Evolutionary conservation across 2,113 vertebrate species (phyloP).

Genomic region (Zosterops lateralis): DNA sequence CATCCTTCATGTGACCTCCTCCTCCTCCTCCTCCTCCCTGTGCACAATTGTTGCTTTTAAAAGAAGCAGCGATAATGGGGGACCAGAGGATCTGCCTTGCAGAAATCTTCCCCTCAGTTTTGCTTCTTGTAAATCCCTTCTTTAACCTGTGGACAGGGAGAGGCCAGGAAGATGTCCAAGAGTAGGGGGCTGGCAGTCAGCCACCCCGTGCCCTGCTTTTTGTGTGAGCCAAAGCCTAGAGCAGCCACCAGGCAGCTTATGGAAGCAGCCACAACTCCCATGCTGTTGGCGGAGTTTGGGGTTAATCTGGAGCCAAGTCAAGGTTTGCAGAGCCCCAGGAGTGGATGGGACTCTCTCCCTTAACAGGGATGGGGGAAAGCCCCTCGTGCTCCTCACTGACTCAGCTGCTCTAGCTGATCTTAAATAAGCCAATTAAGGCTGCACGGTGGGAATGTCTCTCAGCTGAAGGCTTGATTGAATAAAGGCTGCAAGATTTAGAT

Average conservation of each 20-base stretch:
- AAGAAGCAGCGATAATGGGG: slow-evolving; percentile 55
- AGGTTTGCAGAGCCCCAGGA: not conserved
- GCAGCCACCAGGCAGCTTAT: not conserved
- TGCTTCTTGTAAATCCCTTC: not conserved
- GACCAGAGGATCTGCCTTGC: not conserved
- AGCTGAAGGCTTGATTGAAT: not conserved
- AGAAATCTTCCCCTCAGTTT: not conserved
- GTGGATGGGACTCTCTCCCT: not conserved
- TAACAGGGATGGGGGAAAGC: not conserved
- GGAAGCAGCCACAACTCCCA: not conserved
- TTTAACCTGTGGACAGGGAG: not conserved
- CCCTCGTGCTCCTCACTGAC: not conserved
- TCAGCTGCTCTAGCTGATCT: not conserved
- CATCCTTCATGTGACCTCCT: slow-evolving; percentile 64
- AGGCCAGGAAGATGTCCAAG: not conserved
- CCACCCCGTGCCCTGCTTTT: rapidly evolving
- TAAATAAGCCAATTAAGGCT: slow-evolving; percentile 16
- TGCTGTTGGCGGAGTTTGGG: not conserved
- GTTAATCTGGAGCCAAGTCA: not conserved
- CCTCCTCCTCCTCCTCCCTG: slow-evolving; percentile 43
- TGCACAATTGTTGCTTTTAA: slow-evolving; percentile 56
- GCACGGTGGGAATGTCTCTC: not conserved
- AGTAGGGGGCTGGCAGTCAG: not conserved
- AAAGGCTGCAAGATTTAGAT: not conserved
- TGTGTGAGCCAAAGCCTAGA: not conserved